Base-by-base conservation (phyloP, 2,113 vertebrate species). In the Oryzias curvinotus region DNA sequence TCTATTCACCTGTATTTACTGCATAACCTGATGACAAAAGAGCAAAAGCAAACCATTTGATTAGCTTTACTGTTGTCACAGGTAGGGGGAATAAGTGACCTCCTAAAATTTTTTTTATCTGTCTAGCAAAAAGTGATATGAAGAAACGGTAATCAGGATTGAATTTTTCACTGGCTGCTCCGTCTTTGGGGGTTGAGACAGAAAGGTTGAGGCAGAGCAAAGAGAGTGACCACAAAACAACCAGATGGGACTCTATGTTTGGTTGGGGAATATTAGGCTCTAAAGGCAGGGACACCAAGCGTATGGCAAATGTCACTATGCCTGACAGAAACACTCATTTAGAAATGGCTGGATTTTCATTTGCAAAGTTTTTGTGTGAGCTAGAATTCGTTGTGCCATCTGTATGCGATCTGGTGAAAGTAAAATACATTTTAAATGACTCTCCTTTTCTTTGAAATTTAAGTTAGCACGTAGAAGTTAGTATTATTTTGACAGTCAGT, bases 111-210 rank as follows among this genome's bases (percentile, higher is more conserved):
- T 30, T 25, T 2, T 69, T 80, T 51, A 64, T 55, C 60, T 48
- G 21, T 14, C 61, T 52, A 65, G 64, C 68, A 62, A 77, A 46
- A 46, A 57, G 42, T 46, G 71, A 62, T 54, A 59, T 36, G n/a
- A 77, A 75, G 8, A 62, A 65, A 86, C 70, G 75, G 74, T 80
- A 65, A 78, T 78, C 60, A 69, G 36, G 65, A 68, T 52, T 63
- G 71, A 77, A 60, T 59, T 62, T 62, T 54, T 46, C 60, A 49
- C 44, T 26, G 71, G 49, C 59, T 28, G 67, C 68, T 68, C 36
- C 36, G 36, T 8, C 36, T 12, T 51, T 51, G 48, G 49, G 28
- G 63, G 43, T 45, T 44, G 8, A 1, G 36, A 23, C 18, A 41
- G 62, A n/a, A 51, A 19, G 54, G 30, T 28, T 2, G 48, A 62